phyloP scores from a whole-genome alignment of 2,797 vertebrate species.

The Nannoperca obscura region DNA sequence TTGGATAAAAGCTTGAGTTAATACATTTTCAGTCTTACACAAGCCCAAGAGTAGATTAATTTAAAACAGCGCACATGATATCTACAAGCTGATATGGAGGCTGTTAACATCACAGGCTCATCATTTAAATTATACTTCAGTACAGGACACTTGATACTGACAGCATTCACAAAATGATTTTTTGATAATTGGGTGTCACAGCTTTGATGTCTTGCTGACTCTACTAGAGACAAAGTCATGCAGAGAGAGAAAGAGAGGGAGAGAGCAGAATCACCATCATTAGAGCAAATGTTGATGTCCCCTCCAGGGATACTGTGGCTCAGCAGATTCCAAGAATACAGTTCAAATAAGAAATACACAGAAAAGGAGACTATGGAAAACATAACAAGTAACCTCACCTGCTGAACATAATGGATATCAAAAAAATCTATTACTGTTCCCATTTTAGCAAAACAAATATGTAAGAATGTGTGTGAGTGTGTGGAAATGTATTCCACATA shows the following conservation, averaged over 20 bases:
- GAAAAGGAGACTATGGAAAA: slow-evolving; percentile 1
- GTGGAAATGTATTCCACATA: neutral
- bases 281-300: slow-evolving; percentile 46
- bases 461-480: neutral
- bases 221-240: slow-evolving; percentile 21
- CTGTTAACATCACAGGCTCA: slow-evolving; percentile 15
- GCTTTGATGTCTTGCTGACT: slow-evolving; percentile 40
- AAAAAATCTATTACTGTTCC: neutral
- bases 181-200: slow-evolving; percentile 44
- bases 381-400: slow-evolving; percentile 5
- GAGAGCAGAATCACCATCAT: slow-evolving; percentile 18
- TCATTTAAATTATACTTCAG: slow-evolving; percentile 29
- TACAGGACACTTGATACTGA: slow-evolving; percentile 27
- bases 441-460: neutral
- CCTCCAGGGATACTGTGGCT: slow-evolving; percentile 35
- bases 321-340: slow-evolving; percentile 29
- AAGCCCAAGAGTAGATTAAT: neutral
- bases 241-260: neutral
- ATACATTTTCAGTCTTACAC: neutral
- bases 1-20: slow-evolving; percentile 4
- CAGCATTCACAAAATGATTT: slow-evolving; percentile 39
- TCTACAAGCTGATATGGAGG: neutral
- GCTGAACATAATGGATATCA: neutral
- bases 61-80: neutral
- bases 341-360: slow-evolving; percentile 6